Evolutionary conservation across 2,888 invertebrate genomes (phyloP).

Genomic region (Sminthurides aquaticus): DNA sequence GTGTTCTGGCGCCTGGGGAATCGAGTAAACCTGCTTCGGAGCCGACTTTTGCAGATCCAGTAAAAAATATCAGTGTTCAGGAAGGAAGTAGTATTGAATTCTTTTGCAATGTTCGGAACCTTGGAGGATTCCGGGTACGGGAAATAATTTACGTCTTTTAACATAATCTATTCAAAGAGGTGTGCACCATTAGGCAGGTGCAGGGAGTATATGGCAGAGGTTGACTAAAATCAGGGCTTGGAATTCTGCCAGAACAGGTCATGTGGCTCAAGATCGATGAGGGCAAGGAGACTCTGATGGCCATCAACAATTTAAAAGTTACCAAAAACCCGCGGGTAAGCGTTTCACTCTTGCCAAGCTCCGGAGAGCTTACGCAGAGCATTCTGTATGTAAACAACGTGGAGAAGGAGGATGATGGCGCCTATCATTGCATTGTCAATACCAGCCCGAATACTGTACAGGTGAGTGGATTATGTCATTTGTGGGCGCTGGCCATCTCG

Average conservation of each 20-base stretch:
- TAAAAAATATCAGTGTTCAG: conserved; percentile 29
- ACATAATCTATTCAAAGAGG: not conserved
- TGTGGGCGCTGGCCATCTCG: not conserved
- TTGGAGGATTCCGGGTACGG: conserved; percentile 32
- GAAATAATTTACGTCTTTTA: not conserved
- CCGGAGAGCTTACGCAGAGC: conserved; percentile 35
- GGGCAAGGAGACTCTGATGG: conserved; percentile 27
- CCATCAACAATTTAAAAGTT: conserved; percentile 34
- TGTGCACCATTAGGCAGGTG: no score
- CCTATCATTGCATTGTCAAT: conserved; percentile 33
- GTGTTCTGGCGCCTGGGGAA: no score
- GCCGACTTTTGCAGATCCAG: not conserved
- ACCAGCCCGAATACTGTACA: conserved; percentile 33
- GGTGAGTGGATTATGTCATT: conserved; percentile 20
- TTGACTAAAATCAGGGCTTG: not conserved
- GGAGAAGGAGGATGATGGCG: conserved; percentile 27
- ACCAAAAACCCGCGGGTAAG: conserved; percentile 31
- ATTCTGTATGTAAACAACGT: conserved; percentile 37
- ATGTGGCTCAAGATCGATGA: conserved; percentile 35
- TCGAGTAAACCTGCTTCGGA: not conserved
- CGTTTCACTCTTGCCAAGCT: conserved; percentile 31
- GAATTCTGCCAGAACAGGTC: conserved; percentile 25
- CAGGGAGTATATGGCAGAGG: no score
- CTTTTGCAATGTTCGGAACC: conserved; percentile 31
- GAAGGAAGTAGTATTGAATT: conserved; percentile 36